Evolutionary conservation across 1,140 invertebrate genomes (phyloP), one percentile per base, ranked within the genome.

Genomic region (Heliconius nattereri): DNA sequence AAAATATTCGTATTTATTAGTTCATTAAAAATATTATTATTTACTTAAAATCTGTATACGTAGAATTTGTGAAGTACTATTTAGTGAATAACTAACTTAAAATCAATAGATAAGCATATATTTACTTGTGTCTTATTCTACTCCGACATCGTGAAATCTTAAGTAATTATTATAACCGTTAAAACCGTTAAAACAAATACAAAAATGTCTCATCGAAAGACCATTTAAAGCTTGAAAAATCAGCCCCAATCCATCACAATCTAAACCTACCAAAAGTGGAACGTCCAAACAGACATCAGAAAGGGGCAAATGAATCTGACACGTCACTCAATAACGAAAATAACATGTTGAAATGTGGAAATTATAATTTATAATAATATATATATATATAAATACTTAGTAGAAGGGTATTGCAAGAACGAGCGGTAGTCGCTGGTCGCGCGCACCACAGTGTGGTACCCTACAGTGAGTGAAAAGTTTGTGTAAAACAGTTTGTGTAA

Each of bases 311-410:
- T 76, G 74, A 73, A 80, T 80, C 26, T 70, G 71, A 32, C 74
- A 60, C 78, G 78, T 76, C 78, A 75, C 78, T 79, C 73, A 76
- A 75, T 76, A 82, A 79, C 87, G 71, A 79, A 82, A 87, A 89
- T 87, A 87, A 84, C 85, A 82, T 85, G 85, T 80, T 77, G 79
- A 89, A 86, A 88, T 85, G 81, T 85, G 75, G 82, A 83, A 85
- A 88, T 87, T 66, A 66, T 89, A 85, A 85, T 85, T 89, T 89
- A 88, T 89, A 88, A 85, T 90, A 85, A 87, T 86, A 89, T 90
- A 87, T 88, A 87, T 88, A 87, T 88, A 88, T 88, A 89, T 91
- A 91, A 89, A 85, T 85, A 84, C 71, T 85, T 85, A 84, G 83
- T 85, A 87, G 83, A 82, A 82, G 87, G 85, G 88, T 86, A 84